Evolutionary conservation across 1,140 invertebrate genomes (phyloP).

Genomic region (Calephelis virginiensis): DNA sequence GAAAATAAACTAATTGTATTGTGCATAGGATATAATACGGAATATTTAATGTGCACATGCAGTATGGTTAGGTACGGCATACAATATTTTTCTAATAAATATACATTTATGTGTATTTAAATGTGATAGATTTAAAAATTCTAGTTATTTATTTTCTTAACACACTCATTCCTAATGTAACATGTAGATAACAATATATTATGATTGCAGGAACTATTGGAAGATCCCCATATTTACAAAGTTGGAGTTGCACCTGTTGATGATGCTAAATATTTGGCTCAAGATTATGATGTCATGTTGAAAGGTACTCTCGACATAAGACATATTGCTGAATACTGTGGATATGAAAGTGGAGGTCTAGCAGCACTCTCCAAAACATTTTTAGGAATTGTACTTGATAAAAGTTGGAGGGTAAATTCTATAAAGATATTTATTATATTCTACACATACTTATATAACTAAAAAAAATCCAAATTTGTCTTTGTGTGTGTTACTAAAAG

Average conservation of each 20-base stretch:
- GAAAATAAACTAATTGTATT: too few species aligned
- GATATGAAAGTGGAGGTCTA: slow-evolving; percentile 79
- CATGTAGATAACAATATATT: slow-evolving; percentile 5
- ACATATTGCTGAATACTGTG: slow-evolving; percentile 79
- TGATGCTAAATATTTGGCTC: slow-evolving; percentile 83
- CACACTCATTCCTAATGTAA: too few species aligned
- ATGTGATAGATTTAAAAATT: too few species aligned
- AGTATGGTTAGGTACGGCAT: too few species aligned
- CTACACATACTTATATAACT: background rate
- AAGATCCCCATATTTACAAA: slow-evolving; percentile 81
- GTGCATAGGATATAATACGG: too few species aligned
- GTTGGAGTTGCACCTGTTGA: slow-evolving; percentile 86
- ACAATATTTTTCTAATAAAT: too few species aligned
- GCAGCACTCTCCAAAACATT: slow-evolving; percentile 79
- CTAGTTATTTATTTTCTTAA: too few species aligned
- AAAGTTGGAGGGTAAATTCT: slow-evolving; percentile 75
- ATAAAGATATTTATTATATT: background rate
- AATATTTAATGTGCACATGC: too few species aligned
- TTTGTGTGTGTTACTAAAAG: too few species aligned
- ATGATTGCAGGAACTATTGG: slow-evolving; percentile 73
- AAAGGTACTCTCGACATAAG: slow-evolving; percentile 86
- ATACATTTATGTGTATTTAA: too few species aligned
- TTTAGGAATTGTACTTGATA: slow-evolving; percentile 82
- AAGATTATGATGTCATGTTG: slow-evolving; percentile 83
- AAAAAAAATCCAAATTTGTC: background rate